Evolutionary conservation across 2,113 vertebrate species (phyloP), one percentile per base, ranked within the genome.

Genomic region (Labrus mixtus): DNA sequence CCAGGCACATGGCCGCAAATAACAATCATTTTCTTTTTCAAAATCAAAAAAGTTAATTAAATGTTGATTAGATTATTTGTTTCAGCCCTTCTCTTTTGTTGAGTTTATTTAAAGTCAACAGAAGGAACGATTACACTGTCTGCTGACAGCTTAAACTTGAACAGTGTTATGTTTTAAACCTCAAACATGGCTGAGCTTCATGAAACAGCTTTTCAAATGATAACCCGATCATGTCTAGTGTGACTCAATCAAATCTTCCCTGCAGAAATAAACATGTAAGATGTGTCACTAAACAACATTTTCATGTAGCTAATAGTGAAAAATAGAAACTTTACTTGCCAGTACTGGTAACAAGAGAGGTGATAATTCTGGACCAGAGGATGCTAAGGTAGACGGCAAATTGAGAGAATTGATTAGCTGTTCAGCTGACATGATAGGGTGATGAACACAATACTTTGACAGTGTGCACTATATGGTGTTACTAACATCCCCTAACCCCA

Each of bases 321-420:
- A 59, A 46, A 56, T n/a, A 23, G 8, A 56, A 61, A 6, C 13
- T 25, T 67, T 84, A 88, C 82, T 81, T 84, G 36, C 6, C 6
- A 7, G 4, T 48, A 39, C 0, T 48, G 29, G 3, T 10, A 43
- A 48, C 3, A 17, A 29, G 43, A 69, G 11, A 41, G 37, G 0
- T 48, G 39, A 43, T 29, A 3, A 76, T 80, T 66, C 29, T 73
- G 59, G 45, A 60, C 58, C 0, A 50, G 9, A n/a, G 12, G 48
- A 13, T 25, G 36, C 1, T 13, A 17, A 39, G 3, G 20, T 57
- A 15, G 39, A 41, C 0, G 15, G 10, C 25, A 19, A 39, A 25
- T 55, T 37, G 15, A 36, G 62, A 46, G 1, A 36, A 10, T 33
- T n/a, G 0, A 66, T 53, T 15, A 51, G 19, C 12, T 45, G 13